Conservation (phyloP, 1,140 invertebrate species). For the Helicoverpa zea region DNA sequence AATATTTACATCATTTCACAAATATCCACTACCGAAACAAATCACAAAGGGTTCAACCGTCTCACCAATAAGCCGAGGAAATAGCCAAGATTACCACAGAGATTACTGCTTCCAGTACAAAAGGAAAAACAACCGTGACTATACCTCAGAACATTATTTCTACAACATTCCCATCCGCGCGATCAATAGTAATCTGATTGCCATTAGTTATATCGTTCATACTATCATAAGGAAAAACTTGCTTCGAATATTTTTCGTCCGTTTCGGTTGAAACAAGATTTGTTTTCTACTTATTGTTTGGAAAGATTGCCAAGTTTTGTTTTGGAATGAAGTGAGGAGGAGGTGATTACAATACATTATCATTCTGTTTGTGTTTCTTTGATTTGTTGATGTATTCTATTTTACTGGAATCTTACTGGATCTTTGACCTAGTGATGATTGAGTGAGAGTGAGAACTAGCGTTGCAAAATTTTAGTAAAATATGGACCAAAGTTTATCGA, state of each 20-base stretch:
- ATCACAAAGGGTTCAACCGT: background rate
- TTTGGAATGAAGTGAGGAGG: background rate
- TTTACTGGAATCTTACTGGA: no score
- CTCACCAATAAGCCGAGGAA: slow-evolving; percentile 8
- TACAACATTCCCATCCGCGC: slow-evolving; percentile 9
- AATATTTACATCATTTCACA: background rate
- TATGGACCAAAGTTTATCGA: no score
- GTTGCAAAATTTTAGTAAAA: no score
- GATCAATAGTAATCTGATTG: slow-evolving; percentile 46
- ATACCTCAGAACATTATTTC: slow-evolving; percentile 23
- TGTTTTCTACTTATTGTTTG: background rate
- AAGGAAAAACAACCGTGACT: background rate
- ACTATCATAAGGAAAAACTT: slow-evolving; percentile 32
- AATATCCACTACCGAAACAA: background rate
- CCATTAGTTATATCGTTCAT: slow-evolving; percentile 39
- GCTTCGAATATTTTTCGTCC: slow-evolving; percentile 6
- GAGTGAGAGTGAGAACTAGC: no score
- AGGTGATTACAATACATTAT: background rate
- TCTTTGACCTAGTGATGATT: no score
- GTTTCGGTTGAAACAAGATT: slow-evolving; percentile 8
- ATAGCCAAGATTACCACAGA: slow-evolving; percentile 25
- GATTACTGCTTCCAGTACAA: slow-evolving; percentile 20
- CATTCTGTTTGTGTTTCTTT: no score
- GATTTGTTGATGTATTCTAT: no score
- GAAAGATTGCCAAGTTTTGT: no score